phyloP scores from a whole-genome alignment of 2,797 vertebrate genomes.

The Ctenosaura bakeri region DNA sequence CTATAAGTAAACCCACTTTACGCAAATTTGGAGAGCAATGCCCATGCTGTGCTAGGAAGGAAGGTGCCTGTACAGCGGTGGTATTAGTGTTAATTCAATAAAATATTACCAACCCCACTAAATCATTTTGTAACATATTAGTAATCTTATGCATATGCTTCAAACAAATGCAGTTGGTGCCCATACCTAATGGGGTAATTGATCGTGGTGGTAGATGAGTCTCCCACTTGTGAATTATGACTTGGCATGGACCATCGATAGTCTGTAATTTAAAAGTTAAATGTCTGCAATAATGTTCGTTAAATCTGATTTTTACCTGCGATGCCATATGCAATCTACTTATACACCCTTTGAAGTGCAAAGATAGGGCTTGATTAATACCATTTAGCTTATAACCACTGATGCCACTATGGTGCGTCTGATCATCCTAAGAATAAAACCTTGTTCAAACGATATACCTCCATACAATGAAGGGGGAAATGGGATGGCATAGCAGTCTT shows the following conservation, averaged over 20 bases:
- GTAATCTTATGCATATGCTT: constrained; percentile 85
- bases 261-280: constrained; percentile 94
- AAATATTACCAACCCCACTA: constrained; percentile 72
- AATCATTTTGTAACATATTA: constrained; percentile 82
- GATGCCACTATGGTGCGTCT: constrained; percentile 29
- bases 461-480: background rate
- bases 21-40: constrained; percentile 74
- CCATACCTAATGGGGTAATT: constrained; percentile 98
- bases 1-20: background rate
- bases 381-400: constrained; percentile 58
- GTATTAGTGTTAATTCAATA: constrained; percentile 67
- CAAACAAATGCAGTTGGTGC: constrained; percentile 84
- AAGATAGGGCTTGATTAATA: constrained; percentile 69
- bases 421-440: constrained; percentile 22
- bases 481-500: background rate
- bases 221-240: constrained; percentile 99
- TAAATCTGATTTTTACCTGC: constrained; percentile 79
- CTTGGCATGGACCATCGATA: constrained; percentile 93
- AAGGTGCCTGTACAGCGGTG: constrained; percentile 65
- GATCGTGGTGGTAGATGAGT: constrained; percentile 97
- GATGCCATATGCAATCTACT: constrained; percentile 74
- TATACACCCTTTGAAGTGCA: constrained; percentile 51
- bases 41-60: constrained; percentile 70
- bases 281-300: constrained; percentile 83
- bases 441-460: background rate